Conservation (phyloP, 2,113 vertebrate genomes). For the Ammospiza nelsoni region DNA sequence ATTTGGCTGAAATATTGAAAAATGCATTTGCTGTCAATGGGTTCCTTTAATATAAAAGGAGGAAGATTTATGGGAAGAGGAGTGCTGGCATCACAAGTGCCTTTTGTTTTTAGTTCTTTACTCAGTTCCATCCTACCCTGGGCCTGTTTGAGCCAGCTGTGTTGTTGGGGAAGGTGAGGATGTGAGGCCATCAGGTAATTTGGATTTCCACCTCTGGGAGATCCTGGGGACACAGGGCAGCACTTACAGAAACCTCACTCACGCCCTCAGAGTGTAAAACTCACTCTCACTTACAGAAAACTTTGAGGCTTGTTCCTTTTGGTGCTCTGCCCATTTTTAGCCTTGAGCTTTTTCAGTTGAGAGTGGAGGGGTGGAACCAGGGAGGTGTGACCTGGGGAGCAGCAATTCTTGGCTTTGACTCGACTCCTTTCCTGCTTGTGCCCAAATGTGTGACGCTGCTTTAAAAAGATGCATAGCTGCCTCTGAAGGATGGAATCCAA, state of each 20-base stretch:
- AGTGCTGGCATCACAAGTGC: neutral
- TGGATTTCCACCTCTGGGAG: neutral
- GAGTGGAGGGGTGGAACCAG: neutral
- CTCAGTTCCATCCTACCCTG: neutral
- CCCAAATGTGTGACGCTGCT: accelerated
- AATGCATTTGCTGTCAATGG: slow-evolving; percentile 32
- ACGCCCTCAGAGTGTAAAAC: too few relatives aligned
- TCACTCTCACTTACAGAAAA: neutral
- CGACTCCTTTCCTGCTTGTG: neutral
- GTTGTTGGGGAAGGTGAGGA: neutral
- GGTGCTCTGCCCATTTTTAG: neutral
- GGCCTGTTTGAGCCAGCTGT: neutral
- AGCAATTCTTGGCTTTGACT: neutral
- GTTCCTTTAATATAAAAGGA: slow-evolving; percentile 32
- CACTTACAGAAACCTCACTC: neutral
- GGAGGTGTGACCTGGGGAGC: neutral
- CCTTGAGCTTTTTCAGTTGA: neutral
- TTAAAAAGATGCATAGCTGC: neutral
- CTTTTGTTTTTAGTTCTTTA: neutral
- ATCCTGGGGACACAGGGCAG: neutral
- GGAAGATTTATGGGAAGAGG: neutral
- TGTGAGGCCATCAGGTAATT: neutral
- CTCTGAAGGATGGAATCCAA: neutral
- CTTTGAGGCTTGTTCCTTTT: neutral
- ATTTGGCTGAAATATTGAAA: slow-evolving; percentile 48